phyloP scores from a whole-genome alignment of 2,888 invertebrate genomes.

The Microplitis manilae region DNA sequence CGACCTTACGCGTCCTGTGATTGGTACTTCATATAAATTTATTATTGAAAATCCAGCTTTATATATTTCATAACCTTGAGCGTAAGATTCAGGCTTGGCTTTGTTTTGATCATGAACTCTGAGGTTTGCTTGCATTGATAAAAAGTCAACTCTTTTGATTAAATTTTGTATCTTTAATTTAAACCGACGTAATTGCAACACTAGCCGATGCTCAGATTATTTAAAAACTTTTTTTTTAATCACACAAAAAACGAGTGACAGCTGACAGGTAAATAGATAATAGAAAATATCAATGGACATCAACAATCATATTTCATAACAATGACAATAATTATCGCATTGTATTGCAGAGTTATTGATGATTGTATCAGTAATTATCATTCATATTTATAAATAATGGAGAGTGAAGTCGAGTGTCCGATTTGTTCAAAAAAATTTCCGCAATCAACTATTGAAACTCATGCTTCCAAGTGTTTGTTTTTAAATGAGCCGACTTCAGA shows the following conservation, averaged over 20 bases:
- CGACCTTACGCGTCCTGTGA: background rate
- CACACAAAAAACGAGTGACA: background rate
- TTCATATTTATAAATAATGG: conserved; percentile 41
- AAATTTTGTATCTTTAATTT: background rate
- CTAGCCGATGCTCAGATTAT: background rate
- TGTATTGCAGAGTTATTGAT: background rate
- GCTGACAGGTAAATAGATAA: background rate
- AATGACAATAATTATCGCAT: background rate
- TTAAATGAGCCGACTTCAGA: conserved; percentile 71
- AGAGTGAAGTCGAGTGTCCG: conserved; percentile 74
- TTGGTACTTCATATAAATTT: background rate
- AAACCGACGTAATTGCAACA: background rate
- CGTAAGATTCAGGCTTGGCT: background rate
- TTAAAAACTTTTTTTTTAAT: background rate
- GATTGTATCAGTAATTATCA: background rate
- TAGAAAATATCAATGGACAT: background rate
- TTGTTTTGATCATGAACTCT: background rate
- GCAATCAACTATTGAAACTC: conserved; percentile 75
- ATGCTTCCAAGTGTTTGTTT: conserved; percentile 82
- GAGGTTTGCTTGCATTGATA: background rate
- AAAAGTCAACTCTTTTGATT: background rate
- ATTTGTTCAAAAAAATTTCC: conserved; percentile 77
- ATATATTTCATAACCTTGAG: background rate
- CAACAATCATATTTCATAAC: background rate
- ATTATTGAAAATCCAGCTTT: background rate